Evolutionary conservation across 2,797 vertebrate genomes (phyloP), one percentile per base, ranked within the genome.

Genomic region (Rousettus madagascariensis): DNA sequence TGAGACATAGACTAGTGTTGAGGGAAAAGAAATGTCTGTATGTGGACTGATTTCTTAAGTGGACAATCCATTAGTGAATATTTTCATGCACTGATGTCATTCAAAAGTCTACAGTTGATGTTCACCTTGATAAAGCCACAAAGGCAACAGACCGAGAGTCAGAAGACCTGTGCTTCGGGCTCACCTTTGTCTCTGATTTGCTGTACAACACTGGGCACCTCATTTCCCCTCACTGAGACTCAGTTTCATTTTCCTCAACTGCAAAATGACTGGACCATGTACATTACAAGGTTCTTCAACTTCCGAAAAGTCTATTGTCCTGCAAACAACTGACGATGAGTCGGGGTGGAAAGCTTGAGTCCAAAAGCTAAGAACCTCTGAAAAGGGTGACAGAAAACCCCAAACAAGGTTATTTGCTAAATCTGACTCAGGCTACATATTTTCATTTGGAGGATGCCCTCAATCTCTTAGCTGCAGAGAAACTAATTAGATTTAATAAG

Each of bases 401-500:
- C 26, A 17, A 17, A 51, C 19, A 68, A 57, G 22, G 74, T 59
- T 22, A 33, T 51, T 55, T 13, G 41, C 79, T 83, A 43, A 43
- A 43, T 85, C 59, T 53, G 79, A 83, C 55, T 93, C 49, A 2
- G 24, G 65, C 84, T 85, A 22, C 12, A 9, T 26, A 28, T 85
- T 90, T 95, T 80, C 86, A 36, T 69, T 61, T 80, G 46, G 51
- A 86, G 77, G 55, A 92, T 11, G n/a, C 46, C 28, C 59, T 96
- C 16, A 1, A 49, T 94, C 91, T 94, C 95, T 79, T 51, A 43
- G 59, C 83, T 79, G 89, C 86, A 33, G 94, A 95, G 74, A 96
- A 90, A 89, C 86, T 91, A 97, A 97, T 95, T 86, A 77, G 86
- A 94, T 91, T 96, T 95, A 88, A 91, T 93, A 94, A 93, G 92